Evolutionary conservation across 2,797 vertebrate genomes (phyloP).

Genomic region (Naso thynnoides): DNA sequence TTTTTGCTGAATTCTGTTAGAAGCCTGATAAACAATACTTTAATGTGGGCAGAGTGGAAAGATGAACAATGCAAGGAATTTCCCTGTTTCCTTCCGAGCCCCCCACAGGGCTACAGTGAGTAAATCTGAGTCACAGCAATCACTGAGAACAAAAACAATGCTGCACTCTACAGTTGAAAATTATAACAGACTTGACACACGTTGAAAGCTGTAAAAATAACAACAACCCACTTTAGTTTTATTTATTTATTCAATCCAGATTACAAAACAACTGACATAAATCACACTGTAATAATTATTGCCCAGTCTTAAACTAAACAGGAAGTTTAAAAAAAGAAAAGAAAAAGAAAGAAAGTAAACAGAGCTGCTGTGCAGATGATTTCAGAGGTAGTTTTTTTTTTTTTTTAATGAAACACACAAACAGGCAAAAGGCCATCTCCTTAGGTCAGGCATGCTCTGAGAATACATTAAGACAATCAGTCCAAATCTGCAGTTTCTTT

Average conservation of each 20-base stretch:
- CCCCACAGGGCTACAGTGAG: conserved; percentile 26
- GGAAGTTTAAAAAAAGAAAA: conserved; percentile 37
- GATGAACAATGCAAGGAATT: conserved; percentile 76
- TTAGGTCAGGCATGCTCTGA: neutral
- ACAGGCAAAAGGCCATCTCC: neutral
- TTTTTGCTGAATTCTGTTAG: conserved; percentile 1
- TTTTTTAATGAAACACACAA: conserved; percentile 15
- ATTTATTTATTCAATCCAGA: conserved; percentile 38
- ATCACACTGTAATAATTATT: conserved; percentile 15
- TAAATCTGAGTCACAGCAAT: conserved; percentile 12
- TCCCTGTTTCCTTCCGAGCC: conserved; percentile 58
- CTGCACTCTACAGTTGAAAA: conserved; percentile 72
- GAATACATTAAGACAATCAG: neutral
- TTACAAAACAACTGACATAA: conserved; percentile 27
- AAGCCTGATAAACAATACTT: conserved; percentile 22
- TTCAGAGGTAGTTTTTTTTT: conserved; percentile 58
- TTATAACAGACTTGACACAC: conserved; percentile 14
- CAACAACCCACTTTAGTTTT: conserved; percentile 14
- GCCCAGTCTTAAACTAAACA: conserved; percentile 18
- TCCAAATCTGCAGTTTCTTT: neutral
- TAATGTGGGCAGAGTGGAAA: conserved; percentile 44
- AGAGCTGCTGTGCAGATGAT: conserved; percentile 27
- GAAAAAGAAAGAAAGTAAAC: too few relatives aligned
- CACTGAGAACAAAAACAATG: conserved; percentile 41
- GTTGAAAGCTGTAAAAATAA: neutral